Evolutionary conservation across 2,888 invertebrate genomes (phyloP), one percentile per base, ranked within the genome.

Genomic region (Halictus ligatus): DNA sequence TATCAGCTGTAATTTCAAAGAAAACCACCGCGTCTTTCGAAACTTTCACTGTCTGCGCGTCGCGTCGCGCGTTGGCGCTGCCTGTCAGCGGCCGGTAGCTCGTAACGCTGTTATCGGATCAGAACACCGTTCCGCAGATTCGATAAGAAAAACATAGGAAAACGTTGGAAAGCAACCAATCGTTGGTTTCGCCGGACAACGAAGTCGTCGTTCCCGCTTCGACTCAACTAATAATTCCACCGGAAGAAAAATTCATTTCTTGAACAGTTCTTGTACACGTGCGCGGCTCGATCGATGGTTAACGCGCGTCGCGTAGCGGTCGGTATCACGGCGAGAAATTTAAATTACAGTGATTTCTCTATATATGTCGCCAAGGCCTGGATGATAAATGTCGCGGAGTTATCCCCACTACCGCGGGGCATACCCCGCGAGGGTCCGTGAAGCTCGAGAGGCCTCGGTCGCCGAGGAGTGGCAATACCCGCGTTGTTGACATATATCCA

Each of bases 41-140:
- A 77, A 83, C 87, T 87, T 87, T 87, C 87, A 83, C 87, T 71
- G 64, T n/a, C 46, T 15, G 18, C 60, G 76, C 29, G 35, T 35
- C 15, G 54, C 29, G 67, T 29, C 15, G 8, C 7, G 29, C 60
- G n/a, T 10, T 4, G 1, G n/a, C 58, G 25, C 13, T 21, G 25
- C 60, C 8, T 25, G 60, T 21, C 60, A 13, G 25, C 13, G 1
- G 7, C 48, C 73, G 40, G 54, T 76, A 73, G 81, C 72, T 87
- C 72, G 67, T 81, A 86, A 86, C 40, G n/a, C n/a, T 74, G 18
- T 86, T 87, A 87, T 86, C 87, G 83, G 86, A 86, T 83, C 50
- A 76, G 73, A 69, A 78, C 86, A 78, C 83, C 46, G 75, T 79
- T 82, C 64, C 58, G 79, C 58, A 46, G 77, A 72, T 67, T 50